phyloP scores from a whole-genome alignment of 2,113 vertebrate genomes.

The Periophthalmus modestus region DNA sequence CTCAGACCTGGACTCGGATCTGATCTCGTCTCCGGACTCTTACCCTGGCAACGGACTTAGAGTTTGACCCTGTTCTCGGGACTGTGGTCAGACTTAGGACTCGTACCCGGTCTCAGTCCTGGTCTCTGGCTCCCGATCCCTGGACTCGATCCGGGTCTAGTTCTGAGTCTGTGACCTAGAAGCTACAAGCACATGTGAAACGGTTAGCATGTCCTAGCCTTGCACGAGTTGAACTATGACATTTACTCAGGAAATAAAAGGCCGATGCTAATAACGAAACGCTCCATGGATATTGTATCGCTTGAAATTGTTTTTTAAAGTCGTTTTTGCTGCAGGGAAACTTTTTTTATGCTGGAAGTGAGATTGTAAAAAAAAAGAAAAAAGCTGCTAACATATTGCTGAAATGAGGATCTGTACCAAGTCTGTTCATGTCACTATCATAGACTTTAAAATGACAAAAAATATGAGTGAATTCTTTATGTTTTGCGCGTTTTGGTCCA shows the following conservation, averaged over 20 bases:
- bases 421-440: constrained; percentile 3
- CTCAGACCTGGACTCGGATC: no score
- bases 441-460: no score
- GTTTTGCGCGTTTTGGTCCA: constrained; percentile 9
- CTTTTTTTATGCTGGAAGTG: constrained; percentile 1
- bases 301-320: constrained; percentile 15
- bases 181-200: constrained; percentile 20
- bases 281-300: constrained; percentile 15
- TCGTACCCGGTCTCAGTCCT: no score
- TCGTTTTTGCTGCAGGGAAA: constrained; percentile 23
- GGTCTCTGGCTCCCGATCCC: no score
- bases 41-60: no score
- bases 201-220: constrained; percentile 21
- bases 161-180: not conserved
- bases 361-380: constrained; percentile 26
- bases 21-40: no score
- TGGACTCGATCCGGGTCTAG: not conserved
- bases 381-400: constrained; percentile 28
- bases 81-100: no score
- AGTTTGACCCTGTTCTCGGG: no score
- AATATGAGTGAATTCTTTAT: not conserved
- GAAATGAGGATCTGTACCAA: constrained; percentile 23
- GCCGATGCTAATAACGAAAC: constrained; percentile 23
- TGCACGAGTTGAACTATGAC: constrained; percentile 23
- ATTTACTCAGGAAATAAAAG: constrained; percentile 57